phyloP scores from a whole-genome alignment of 2,797 vertebrate genomes.

The Serranus cabrilla region DNA sequence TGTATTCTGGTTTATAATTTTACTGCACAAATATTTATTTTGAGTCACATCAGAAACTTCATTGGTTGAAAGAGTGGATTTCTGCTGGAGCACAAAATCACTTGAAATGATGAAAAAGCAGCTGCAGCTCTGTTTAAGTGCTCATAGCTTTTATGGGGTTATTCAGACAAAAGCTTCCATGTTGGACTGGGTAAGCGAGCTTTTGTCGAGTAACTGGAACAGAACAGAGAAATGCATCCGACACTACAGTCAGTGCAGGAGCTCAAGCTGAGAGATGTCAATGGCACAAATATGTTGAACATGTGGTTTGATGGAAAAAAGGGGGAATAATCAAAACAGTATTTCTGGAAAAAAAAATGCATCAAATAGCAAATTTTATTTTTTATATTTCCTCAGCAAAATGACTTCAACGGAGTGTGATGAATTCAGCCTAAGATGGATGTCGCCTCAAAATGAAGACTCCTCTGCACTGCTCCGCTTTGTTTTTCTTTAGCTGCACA shows the following conservation, averaged over 20 bases:
- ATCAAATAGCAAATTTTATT: conserved; percentile 31
- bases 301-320: conserved; percentile 26
- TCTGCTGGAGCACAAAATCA: conserved; percentile 28
- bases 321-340: conserved; percentile 2
- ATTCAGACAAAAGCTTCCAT: conserved; percentile 25
- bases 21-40: conserved; percentile 6
- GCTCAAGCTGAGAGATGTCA: not conserved
- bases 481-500: conserved; percentile 56
- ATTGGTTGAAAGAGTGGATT: conserved; percentile 4
- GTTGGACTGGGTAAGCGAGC: conserved; percentile 28
- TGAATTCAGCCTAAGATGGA: conserved; percentile 62
- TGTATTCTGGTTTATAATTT: conserved; percentile 10
- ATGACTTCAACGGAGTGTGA: conserved; percentile 44
- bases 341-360: conserved; percentile 22
- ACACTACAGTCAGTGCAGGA: conserved; percentile 11
- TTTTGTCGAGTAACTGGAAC: conserved; percentile 17
- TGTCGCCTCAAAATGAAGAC: conserved; percentile 38
- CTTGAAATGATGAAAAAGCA: conserved; percentile 15
- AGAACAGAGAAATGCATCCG: conserved; percentile 25
- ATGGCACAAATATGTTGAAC: conserved; percentile 25
- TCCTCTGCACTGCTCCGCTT: conserved; percentile 23
- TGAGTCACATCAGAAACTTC: not conserved
- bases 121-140: not conserved
- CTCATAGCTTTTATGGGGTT: conserved; percentile 22
- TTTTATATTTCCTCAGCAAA: conserved; percentile 35